phyloP scores from a whole-genome alignment of 2,888 invertebrate genomes.

The Eugnorisma glareosa region DNA sequence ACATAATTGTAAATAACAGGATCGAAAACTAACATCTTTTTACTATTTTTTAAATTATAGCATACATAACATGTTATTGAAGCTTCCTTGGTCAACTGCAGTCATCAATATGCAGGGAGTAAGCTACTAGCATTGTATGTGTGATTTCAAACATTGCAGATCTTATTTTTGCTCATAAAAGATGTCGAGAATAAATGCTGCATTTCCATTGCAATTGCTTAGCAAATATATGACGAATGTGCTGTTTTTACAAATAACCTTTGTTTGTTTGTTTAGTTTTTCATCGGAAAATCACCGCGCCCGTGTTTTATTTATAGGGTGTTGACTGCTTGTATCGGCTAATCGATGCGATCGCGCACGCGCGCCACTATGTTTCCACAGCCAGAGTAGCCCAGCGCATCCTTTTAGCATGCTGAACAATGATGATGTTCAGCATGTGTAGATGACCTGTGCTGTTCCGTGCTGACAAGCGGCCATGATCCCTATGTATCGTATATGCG shows the following conservation, averaged over 20 bases:
- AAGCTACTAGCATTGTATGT: neutral
- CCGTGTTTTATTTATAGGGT: neutral
- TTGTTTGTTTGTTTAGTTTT: neutral
- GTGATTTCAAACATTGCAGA: slow-evolving; percentile 8
- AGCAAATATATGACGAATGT: neutral
- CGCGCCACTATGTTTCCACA: neutral
- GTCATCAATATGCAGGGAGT: neutral
- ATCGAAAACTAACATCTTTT: neutral
- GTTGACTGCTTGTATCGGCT: neutral
- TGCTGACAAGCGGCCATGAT: neutral
- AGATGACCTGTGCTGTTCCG: slow-evolving; percentile 19
- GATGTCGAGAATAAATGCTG: neutral
- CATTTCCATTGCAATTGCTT: neutral
- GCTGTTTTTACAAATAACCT: neutral
- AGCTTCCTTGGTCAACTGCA: neutral
- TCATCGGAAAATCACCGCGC: neutral
- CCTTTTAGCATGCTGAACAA: neutral
- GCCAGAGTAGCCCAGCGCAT: neutral
- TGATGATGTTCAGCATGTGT: neutral
- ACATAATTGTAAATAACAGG: neutral
- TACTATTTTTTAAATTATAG: neutral
- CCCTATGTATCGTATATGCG: neutral
- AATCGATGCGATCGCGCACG: slow-evolving; percentile 27
- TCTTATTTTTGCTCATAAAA: neutral
- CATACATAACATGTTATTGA: neutral